These are phyloP conservation scores for Atta colombica DNA, from an alignment of 1,140 invertebrate genomes.

Conservation along the genomic window DNA sequence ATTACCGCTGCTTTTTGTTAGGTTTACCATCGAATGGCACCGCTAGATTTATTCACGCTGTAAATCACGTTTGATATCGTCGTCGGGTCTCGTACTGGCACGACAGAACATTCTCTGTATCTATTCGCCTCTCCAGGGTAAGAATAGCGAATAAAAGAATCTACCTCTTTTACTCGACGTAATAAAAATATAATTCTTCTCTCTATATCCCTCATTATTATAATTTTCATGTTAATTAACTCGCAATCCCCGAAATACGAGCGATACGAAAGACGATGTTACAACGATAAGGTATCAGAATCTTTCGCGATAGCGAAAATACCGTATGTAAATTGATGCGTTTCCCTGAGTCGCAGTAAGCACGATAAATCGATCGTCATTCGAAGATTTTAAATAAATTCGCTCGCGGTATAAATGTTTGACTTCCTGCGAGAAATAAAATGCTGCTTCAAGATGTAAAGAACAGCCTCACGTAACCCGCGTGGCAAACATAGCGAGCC, in stretches of 20 bases:
- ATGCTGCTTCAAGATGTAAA: slow-evolving; percentile 37
- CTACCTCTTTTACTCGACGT: too few species aligned
- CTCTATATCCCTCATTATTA: background rate
- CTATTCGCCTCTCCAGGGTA: background rate
- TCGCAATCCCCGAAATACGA: background rate
- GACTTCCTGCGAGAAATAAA: slow-evolving; percentile 35
- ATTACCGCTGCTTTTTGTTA: slow-evolving; percentile 52
- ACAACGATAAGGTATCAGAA: background rate
- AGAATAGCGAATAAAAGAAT: background rate
- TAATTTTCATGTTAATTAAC: background rate
- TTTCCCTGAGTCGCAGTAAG: background rate
- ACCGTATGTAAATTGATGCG: background rate
- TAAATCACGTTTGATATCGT: slow-evolving; percentile 53
- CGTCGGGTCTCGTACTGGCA: slow-evolving; percentile 23
- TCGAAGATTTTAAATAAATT: slow-evolving; percentile 54
- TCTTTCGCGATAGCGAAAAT: background rate
- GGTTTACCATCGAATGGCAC: slow-evolving; percentile 32
- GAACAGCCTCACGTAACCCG: slow-evolving; percentile 43
- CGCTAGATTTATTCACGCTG: slow-evolving; percentile 38
- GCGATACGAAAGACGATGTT: background rate
- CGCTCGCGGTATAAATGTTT: slow-evolving; percentile 38
- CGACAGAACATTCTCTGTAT: background rate
- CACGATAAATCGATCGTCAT: slow-evolving; percentile 21
- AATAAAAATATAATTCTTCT: background rate
- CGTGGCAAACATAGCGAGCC: slow-evolving; percentile 43